Conservation (phyloP, 2,797 vertebrate species). For the Oreochromis mossambicus region DNA sequence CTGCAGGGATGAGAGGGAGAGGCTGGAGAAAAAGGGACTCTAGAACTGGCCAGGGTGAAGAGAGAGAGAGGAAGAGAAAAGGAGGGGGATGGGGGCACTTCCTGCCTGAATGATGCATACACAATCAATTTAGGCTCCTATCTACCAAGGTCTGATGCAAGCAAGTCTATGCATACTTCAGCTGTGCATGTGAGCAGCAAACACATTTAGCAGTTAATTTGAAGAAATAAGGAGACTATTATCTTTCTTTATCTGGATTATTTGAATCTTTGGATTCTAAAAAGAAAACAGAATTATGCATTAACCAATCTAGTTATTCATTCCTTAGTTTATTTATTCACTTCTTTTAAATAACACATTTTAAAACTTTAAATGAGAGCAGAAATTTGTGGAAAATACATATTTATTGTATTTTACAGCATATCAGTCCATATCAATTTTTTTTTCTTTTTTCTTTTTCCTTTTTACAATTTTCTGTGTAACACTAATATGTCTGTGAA, state of each 20-base stretch:
- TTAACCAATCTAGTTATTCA: not conserved
- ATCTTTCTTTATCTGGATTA: not conserved
- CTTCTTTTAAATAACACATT: not conserved
- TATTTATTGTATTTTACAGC: not conserved
- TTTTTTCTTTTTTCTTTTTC: too few species aligned
- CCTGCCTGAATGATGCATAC: constrained; percentile 40
- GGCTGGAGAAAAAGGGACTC: constrained; percentile 29
- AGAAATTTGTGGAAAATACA: not conserved
- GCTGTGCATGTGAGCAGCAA: not conserved
- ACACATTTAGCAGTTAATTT: not conserved
- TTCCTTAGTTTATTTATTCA: not conserved
- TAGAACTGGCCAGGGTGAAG: not conserved
- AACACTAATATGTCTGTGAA: too few species aligned
- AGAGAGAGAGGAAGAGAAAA: not conserved
- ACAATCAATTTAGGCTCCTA: constrained; percentile 39
- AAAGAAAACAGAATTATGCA: not conserved
- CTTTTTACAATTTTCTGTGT: not conserved
- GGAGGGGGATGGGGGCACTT: constrained; percentile 13
- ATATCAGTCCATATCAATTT: not conserved
- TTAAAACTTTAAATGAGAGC: not conserved
- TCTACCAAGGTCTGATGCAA: constrained; percentile 30
- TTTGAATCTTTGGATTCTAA: not conserved
- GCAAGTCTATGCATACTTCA: not conserved
- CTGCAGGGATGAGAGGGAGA: constrained; percentile 59
- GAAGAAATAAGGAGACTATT: not conserved